Conservation (phyloP, 2,113 vertebrate genomes). For the Zapornia atra region DNA sequence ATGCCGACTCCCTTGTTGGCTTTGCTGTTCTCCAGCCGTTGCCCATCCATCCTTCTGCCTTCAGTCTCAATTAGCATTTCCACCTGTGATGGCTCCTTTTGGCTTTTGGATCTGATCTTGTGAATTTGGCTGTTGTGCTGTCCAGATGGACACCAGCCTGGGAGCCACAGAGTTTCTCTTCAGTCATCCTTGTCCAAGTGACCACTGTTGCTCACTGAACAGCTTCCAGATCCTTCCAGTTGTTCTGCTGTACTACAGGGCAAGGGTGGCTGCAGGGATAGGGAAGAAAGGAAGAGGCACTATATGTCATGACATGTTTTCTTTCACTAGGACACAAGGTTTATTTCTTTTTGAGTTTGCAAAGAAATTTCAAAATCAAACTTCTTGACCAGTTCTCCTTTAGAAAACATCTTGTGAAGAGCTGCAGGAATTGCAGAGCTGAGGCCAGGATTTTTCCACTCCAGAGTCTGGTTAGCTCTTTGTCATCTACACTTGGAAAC, state of each 20-base stretch:
- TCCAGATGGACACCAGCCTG: background rate
- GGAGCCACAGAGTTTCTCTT: background rate
- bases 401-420: background rate
- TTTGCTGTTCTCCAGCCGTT: background rate
- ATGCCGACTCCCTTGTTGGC: background rate
- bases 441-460: background rate
- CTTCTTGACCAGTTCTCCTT: background rate
- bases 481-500: rapidly evolving
- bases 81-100: background rate
- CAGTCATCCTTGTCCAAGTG: background rate
- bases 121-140: background rate
- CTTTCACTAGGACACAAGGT: background rate
- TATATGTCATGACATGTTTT: rapidly evolving
- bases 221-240: background rate
- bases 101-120: background rate
- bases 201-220: rapidly evolving
- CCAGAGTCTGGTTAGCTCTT: background rate
- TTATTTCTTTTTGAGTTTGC: background rate
- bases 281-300: background rate
- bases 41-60: background rate
- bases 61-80: background rate
- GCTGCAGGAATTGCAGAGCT: background rate
- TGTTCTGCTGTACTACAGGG: background rate
- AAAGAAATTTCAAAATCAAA: background rate
- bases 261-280: background rate